phyloP scores from a whole-genome alignment of 2,113 vertebrate genomes.

The Glaucidium brasilianum region DNA sequence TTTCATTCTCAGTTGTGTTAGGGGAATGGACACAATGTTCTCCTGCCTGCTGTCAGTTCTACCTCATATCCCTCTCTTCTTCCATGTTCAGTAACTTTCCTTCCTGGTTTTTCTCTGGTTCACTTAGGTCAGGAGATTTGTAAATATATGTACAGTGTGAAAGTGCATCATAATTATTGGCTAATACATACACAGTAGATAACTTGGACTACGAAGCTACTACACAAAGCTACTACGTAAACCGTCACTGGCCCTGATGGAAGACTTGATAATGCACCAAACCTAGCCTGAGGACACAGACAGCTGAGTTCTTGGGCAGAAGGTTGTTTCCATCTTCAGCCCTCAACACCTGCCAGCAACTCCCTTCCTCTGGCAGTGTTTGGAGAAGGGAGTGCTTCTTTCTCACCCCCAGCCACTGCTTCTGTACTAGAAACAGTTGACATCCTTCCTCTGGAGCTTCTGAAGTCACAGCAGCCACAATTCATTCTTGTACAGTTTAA shows the following conservation, averaged over 20 bases:
- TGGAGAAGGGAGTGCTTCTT: background rate
- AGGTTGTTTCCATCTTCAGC: background rate
- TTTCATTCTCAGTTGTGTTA: background rate
- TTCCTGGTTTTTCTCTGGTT: background rate
- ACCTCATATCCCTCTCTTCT: background rate
- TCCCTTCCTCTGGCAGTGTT: background rate
- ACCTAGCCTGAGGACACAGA: background rate
- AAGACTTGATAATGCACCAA: background rate
- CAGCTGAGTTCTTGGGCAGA: background rate
- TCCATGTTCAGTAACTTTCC: background rate
- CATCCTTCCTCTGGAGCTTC: background rate
- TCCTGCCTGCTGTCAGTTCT: background rate
- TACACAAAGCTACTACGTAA: no score
- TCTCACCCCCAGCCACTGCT: background rate
- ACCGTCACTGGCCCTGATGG: background rate
- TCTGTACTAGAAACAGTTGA: background rate
- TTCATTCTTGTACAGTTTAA: background rate
- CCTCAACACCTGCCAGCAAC: background rate
- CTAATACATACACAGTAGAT: background rate
- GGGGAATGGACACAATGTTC: background rate
- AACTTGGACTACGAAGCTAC: background rate
- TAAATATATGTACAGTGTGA: background rate
- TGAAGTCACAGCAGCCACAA: background rate
- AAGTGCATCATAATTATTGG: background rate
- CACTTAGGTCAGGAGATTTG: background rate